Evolutionary conservation across 2,113 vertebrate species (phyloP).

Genomic region (Phrynosoma blainvillii): DNA sequence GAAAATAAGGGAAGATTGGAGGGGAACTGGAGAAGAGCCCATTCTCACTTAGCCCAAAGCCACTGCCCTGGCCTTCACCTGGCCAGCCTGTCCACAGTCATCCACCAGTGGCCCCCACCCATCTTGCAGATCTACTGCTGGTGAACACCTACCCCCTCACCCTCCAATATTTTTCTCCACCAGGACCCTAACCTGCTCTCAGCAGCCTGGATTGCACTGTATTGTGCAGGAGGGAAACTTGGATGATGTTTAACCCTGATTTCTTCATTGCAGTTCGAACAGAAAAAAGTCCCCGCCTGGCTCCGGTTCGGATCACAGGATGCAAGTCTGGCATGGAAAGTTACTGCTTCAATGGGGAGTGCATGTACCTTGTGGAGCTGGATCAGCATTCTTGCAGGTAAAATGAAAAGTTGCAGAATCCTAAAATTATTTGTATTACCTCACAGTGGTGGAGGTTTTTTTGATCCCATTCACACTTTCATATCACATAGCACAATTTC

Average conservation of each 20-base stretch:
- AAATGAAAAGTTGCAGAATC: rapidly evolving
- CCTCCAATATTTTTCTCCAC: neutral
- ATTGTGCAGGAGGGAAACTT: no score
- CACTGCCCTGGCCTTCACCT: no score
- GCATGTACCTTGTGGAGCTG: constrained; percentile 76
- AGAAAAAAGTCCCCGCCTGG: constrained; percentile 69
- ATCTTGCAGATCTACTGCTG: no score
- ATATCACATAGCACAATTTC: neutral
- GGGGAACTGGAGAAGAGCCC: no score
- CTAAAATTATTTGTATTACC: neutral
- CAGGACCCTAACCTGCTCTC: no score
- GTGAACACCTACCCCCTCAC: neutral
- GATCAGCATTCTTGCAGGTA: constrained; percentile 77
- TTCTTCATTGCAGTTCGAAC: constrained; percentile 70
- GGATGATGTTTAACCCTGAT: neutral
- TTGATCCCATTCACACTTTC: neutral
- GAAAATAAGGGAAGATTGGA: no score
- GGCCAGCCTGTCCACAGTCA: no score
- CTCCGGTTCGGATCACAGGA: constrained; percentile 64
- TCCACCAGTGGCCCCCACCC: no score
- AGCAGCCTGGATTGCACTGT: no score
- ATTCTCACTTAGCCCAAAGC: no score
- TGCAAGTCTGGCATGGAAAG: constrained; percentile 76
- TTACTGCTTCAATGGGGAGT: constrained; percentile 81
- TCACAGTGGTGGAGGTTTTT: neutral